Base-by-base conservation (phyloP, 1,140 invertebrate species). In the Meteorus sp. region DNA sequence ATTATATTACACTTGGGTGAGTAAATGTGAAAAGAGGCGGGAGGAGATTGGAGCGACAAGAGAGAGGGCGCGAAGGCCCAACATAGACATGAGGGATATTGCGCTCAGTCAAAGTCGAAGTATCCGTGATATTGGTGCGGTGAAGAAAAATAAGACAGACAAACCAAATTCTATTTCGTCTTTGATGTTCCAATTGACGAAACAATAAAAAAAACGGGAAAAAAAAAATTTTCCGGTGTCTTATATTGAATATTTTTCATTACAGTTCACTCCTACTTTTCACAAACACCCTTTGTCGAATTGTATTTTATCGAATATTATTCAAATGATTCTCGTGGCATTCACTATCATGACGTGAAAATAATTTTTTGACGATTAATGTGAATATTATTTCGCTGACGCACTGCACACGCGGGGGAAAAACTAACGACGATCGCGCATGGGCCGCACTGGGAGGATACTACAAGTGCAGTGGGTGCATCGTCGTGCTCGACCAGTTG, bases 391-490 rank as follows among this genome's bases (percentile, higher is more conserved):
- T n/a, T n/a, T n/a, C n/a, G n/a, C n/a, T n/a, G n/a, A n/a, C n/a
- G n/a, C n/a, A n/a, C n/a, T n/a, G n/a, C 41, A 25, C 25, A 19
- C 15, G 31, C 29, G 20, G 25, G 48, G 27, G 15, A 29, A 31
- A 20, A 57, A 23, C 31, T 54, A 35, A 48, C 17, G 37, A 56
- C 53, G 52, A 23, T 51, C 22, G 37, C 52, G 37, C 52, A 44
- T 43, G 45, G 35, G 56, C 27, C 11, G 37, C n/a, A 61, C 63
- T 5, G n/a, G 60, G 50, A 64, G 58, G 60, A 25, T 62, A 62
- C 58, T 61, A 61, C 61, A 62, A 68, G 66, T 70, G 68, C 64
- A 70, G 64, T 70, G 63, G 67, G 65, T 67, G 63, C 66, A 67
- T 62, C 62, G 63, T 65, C 60, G 66, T 60, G 61, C 61, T 50